phyloP scores from a whole-genome alignment of 2,888 invertebrate species.

The Tenthredo amoena region DNA sequence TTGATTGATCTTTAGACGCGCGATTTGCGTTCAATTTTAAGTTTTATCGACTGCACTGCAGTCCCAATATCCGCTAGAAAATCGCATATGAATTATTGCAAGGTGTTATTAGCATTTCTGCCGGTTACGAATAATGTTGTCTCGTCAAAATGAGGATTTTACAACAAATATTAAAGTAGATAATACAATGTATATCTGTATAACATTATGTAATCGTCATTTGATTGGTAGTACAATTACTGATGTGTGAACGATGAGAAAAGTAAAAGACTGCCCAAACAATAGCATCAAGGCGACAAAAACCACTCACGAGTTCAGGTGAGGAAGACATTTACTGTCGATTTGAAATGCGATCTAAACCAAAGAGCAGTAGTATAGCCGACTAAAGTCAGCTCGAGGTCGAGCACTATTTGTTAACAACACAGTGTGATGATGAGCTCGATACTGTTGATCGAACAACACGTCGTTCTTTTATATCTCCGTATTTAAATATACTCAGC shows the following conservation, averaged over 20 bases:
- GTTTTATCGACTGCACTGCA: background rate
- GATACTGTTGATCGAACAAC: background rate
- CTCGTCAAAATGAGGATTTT: background rate
- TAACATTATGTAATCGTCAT: background rate
- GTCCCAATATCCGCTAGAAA: background rate
- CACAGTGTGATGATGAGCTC: background rate
- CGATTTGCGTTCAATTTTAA: background rate
- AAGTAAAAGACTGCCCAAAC: background rate
- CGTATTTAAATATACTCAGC: conserved; percentile 66
- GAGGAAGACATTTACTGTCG: conserved; percentile 26
- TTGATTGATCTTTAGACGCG: background rate
- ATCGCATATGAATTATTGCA: background rate
- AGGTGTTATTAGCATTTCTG: background rate
- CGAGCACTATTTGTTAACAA: background rate
- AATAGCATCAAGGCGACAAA: background rate
- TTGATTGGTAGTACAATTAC: background rate
- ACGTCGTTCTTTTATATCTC: conserved; percentile 57
- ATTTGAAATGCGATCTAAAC: background rate
- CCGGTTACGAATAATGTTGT: background rate
- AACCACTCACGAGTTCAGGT: conserved; percentile 41
- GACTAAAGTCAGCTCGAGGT: background rate
- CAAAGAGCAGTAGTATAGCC: background rate
- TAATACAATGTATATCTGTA: background rate
- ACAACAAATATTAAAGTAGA: background rate
- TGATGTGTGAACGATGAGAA: background rate